phyloP scores from a whole-genome alignment of 2,113 vertebrate genomes.

The Nipponia nippon region DNA sequence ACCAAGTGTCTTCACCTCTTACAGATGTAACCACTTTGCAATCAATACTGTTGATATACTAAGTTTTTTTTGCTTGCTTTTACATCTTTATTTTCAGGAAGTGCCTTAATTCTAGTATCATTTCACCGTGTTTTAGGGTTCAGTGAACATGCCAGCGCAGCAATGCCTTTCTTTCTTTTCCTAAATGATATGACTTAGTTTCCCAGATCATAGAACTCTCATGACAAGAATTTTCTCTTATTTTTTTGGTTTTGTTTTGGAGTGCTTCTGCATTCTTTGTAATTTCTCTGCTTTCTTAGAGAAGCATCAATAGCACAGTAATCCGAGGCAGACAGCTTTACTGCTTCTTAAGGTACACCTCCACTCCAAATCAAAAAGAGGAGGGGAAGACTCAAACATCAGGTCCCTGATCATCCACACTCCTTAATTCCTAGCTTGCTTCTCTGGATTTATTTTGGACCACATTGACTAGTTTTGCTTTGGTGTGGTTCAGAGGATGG shows the following conservation, averaged over 20 bases:
- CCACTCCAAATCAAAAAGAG: background rate
- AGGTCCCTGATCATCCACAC: background rate
- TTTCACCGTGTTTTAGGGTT: background rate
- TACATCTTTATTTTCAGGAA: background rate
- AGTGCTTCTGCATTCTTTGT: background rate
- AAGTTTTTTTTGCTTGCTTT: background rate
- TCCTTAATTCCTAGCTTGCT: background rate
- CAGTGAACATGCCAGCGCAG: background rate
- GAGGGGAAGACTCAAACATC: background rate
- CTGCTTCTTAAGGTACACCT: background rate
- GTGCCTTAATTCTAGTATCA: background rate
- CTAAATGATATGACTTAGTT: background rate
- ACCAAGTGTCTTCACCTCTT: background rate
- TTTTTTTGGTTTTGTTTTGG: background rate
- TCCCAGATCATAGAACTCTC: background rate
- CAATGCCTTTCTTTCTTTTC: background rate
- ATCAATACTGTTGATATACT: background rate
- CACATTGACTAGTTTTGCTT: background rate
- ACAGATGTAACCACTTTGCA: background rate
- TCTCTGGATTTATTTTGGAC: background rate
- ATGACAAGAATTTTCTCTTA: background rate
- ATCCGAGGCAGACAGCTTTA: accelerated
- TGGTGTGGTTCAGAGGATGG: background rate
- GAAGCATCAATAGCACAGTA: background rate
- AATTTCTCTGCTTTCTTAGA: background rate